Evolutionary conservation across 2,113 vertebrate genomes (phyloP).

Genomic region (Oreochromis aureus): DNA sequence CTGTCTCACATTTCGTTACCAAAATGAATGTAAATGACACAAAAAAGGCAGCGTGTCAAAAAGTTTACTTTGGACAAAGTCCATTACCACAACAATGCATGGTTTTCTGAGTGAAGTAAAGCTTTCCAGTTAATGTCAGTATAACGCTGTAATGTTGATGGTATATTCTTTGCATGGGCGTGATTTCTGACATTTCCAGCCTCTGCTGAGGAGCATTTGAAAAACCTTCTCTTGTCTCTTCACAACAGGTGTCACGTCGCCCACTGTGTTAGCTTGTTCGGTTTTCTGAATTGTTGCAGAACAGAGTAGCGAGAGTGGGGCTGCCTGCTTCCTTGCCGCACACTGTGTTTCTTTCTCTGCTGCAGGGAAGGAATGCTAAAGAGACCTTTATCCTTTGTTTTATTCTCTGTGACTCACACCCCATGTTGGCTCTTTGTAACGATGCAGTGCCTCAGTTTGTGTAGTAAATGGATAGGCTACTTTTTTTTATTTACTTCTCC

Average conservation of each 20-base stretch:
- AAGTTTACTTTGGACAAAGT: background rate
- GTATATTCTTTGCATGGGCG: background rate
- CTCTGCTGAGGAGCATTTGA: background rate
- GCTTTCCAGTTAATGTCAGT: background rate
- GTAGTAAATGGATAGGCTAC: background rate
- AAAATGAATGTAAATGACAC: background rate
- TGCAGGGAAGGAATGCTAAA: constrained; percentile 32
- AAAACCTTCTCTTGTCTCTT: background rate
- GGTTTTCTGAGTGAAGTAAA: background rate
- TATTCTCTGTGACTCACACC: constrained; percentile 11
- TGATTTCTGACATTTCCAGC: background rate
- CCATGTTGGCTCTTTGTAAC: constrained; percentile 3
- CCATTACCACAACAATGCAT: background rate
- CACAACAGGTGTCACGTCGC: constrained; percentile 4
- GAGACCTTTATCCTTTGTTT: constrained; percentile 10
- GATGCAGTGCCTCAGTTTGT: background rate
- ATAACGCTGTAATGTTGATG: background rate
- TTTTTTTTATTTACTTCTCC: background rate
- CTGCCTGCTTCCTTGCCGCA: background rate
- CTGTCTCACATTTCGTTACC: background rate
- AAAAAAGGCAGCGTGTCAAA: background rate
- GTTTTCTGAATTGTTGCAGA: background rate
- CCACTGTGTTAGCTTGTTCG: background rate
- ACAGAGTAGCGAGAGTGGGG: background rate
- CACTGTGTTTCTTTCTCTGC: background rate